Evolutionary conservation across 1,140 invertebrate species (phyloP).

Genomic region (Acromyrmex charruanus): DNA sequence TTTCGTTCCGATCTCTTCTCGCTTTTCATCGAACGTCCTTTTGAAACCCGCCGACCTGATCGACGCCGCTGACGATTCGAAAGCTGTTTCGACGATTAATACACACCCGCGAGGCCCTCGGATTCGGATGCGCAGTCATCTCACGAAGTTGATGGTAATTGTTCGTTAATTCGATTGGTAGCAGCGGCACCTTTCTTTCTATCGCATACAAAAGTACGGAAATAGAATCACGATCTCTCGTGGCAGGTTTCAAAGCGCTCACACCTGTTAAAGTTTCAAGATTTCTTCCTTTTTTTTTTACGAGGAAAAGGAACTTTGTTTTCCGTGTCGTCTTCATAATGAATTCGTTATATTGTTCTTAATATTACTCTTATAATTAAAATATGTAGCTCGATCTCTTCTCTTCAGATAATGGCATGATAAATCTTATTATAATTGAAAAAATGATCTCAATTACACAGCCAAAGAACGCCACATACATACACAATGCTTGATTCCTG

Average conservation of each 20-base stretch:
- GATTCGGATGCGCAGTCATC: conserved; percentile 66
- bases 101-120: conserved; percentile 24
- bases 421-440: background rate
- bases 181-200: conserved; percentile 55
- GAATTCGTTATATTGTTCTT: background rate
- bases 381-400: background rate
- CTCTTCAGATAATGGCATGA: background rate
- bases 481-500: background rate
- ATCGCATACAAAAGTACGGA: conserved; percentile 17
- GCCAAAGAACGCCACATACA: background rate
- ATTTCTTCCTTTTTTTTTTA: conserved; percentile 33
- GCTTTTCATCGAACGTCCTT: conserved; percentile 44
- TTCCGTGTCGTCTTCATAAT: background rate
- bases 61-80: conserved; percentile 9
- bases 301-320: background rate
- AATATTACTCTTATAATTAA: background rate
- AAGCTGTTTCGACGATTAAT: conserved; percentile 62
- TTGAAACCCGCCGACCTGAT: conserved; percentile 41
- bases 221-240: conserved; percentile 34
- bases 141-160: conserved; percentile 65
- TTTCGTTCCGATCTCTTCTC: background rate
- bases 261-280: conserved; percentile 48
- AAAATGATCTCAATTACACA: background rate
- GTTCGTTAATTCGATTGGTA: conserved; percentile 65
- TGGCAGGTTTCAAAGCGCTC: conserved; percentile 36